Conservation (phyloP, 1,140 invertebrate genomes). For the Eriocheir sinensis region DNA sequence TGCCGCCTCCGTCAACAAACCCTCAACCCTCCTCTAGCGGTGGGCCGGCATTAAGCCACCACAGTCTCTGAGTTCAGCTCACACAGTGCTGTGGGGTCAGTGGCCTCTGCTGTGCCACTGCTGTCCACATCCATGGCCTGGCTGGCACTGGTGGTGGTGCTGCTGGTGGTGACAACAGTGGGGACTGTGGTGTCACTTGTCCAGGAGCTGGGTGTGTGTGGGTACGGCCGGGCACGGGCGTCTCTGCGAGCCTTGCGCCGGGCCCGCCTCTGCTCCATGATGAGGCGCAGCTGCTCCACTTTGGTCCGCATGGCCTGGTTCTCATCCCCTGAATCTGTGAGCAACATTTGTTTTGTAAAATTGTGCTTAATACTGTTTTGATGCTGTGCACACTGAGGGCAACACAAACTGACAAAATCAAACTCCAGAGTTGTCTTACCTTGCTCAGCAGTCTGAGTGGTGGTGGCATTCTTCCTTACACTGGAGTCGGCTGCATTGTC, state of each 20-base stretch:
- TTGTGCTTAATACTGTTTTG: neutral
- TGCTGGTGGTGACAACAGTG: constrained; percentile 59
- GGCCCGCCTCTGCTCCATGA: constrained; percentile 93
- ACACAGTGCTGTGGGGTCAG: constrained; percentile 69
- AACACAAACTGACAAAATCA: neutral
- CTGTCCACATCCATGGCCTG: constrained; percentile 73
- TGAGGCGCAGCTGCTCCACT: constrained; percentile 90
- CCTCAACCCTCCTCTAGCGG: constrained; percentile 57
- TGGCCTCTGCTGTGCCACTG: constrained; percentile 58
- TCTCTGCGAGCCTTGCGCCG: constrained; percentile 90
- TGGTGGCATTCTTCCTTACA: constrained; percentile 42
- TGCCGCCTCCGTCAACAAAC: constrained; percentile 42
- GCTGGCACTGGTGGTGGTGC: constrained; percentile 50
- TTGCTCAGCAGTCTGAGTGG: constrained; percentile 57
- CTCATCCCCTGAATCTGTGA: constrained; percentile 82
- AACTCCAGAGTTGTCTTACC: constrained; percentile 33
- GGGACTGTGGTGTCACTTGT: constrained; percentile 64
- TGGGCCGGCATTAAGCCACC: constrained; percentile 75
- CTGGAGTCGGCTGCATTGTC: neutral
- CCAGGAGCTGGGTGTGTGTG: constrained; percentile 79
- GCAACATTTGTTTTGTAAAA: neutral
- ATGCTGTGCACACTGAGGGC: no score
- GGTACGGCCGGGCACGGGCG: constrained; percentile 87
- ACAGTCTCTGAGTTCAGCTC: constrained; percentile 77
- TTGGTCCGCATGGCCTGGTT: constrained; percentile 92